phyloP scores from a whole-genome alignment of 2,113 vertebrate species.

The Cryptotis parvus region DNA sequence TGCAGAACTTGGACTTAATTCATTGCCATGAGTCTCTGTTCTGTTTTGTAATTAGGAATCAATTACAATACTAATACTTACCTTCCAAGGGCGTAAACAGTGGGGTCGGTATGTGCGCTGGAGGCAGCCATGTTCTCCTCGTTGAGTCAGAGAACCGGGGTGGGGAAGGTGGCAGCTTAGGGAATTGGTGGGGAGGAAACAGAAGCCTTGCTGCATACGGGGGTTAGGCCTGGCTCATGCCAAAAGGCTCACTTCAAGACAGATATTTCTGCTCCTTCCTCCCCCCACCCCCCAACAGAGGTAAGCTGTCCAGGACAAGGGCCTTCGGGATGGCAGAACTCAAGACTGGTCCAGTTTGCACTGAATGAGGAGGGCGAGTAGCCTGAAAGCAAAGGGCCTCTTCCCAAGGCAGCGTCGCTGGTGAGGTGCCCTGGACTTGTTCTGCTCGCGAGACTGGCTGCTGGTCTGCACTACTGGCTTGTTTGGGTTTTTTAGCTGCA shows the following conservation, averaged over 20 bases:
- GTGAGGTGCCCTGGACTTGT: neutral
- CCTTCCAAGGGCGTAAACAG: neutral
- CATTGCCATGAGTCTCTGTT: neutral
- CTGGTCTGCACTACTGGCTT: neutral
- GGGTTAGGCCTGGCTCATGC: neutral
- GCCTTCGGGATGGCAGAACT: neutral
- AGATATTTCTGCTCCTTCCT: neutral
- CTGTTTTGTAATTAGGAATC: neutral
- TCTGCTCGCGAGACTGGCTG: neutral
- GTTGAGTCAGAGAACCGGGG: neutral
- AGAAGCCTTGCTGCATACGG: neutral
- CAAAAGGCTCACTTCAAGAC: neutral
- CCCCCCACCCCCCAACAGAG: neutral
- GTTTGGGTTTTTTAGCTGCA: slow-evolving; percentile 3
- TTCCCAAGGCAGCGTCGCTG: neutral
- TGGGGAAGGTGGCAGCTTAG: neutral
- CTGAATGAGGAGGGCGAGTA: neutral
- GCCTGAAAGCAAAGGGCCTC: neutral
- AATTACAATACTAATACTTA: neutral
- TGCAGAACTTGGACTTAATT: neutral
- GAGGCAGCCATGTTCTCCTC: neutral
- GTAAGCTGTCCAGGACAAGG: neutral
- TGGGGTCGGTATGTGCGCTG: neutral
- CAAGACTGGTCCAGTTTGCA: neutral
- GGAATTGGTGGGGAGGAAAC: neutral